Evolutionary conservation across 2,888 invertebrate genomes (phyloP), one percentile per base, ranked within the genome.

Genomic region (Sylvicola cinctus): DNA sequence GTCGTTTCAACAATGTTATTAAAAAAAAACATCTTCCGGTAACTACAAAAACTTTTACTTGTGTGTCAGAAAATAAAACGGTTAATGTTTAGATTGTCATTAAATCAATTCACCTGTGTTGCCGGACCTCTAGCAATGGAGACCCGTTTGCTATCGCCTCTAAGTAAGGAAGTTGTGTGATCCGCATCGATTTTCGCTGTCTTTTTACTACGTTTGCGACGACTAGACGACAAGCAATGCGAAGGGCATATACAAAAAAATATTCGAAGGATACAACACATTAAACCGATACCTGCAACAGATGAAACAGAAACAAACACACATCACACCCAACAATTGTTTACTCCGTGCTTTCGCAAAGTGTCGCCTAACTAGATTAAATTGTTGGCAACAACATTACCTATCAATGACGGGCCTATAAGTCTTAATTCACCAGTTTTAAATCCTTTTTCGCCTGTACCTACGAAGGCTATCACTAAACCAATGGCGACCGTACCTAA

Each of bases 391-490:
- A 7, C 10, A 10, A 32, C n/a, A 39, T 46, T 45, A 52, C 68
- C 60, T 53, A 78, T 71, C 47, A 79, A 68, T 41, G 80, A 76
- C 41, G 85, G 85, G 41, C 87, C 87, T 58, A 85, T 81, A 49
- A 85, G 67, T 46, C 83, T 71, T 45, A 87, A 63, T 52, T 83
- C 84, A 42, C 79, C 71, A 43, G 85, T 84, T 60, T 74, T 81
- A 70, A 77, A 84, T 60, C 74, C 74, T 61, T 84, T 83, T 62
- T 85, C 85, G 49, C 85, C 85, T 43, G 84, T 81, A 46, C 84
- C 85, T 43, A 85, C 84, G 62, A 85, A 84, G 54, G 81, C 80
- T 47, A 85, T 80, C 46, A 85, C 78, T 48, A 83, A 70, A 36
- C 85, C 87, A 44, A 85, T 64, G 16, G 84, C 79, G 39, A 83